Conservation (phyloP, 2,888 invertebrate genomes). For the Cosmia pyralina region DNA sequence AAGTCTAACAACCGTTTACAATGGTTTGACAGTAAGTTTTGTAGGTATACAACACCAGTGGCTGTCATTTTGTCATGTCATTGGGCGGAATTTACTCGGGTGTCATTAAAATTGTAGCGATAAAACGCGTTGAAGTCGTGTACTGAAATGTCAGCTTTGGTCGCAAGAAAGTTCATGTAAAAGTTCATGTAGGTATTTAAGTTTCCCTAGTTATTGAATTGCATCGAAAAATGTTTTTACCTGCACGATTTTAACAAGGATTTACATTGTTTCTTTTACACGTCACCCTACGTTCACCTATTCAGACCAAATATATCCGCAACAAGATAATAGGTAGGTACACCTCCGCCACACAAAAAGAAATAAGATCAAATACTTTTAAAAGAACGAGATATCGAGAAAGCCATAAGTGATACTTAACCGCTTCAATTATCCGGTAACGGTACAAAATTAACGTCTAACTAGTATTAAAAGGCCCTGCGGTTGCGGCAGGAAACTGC, state of each 20-base stretch:
- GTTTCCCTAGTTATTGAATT: not conserved
- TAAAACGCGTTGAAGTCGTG: not conserved
- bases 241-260: not conserved
- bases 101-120: conserved; percentile 22
- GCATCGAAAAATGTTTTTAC: no score
- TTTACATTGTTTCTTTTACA: no score
- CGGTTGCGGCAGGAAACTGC: conserved; percentile 85
- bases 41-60: conserved; percentile 15
- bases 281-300: not conserved
- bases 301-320: not conserved
- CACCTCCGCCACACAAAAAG: conserved; percentile 10
- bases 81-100: conserved; percentile 18
- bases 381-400: conserved; percentile 50
- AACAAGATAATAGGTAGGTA: not conserved
- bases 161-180: not conserved
- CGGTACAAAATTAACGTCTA: conserved; percentile 80
- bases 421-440: conserved; percentile 72
- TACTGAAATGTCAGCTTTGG: conserved; percentile 1
- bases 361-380: conserved; percentile 35
- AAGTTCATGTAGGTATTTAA: not conserved
- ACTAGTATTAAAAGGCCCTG: conserved; percentile 85
- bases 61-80: conserved; percentile 25
- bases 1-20: conserved; percentile 20
- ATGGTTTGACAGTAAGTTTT: conserved; percentile 17
- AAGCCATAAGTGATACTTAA: conserved; percentile 62